Evolutionary conservation across 2,113 vertebrate species (phyloP), one percentile per base, ranked within the genome.

Genomic region (Lophochroa leadbeateri): DNA sequence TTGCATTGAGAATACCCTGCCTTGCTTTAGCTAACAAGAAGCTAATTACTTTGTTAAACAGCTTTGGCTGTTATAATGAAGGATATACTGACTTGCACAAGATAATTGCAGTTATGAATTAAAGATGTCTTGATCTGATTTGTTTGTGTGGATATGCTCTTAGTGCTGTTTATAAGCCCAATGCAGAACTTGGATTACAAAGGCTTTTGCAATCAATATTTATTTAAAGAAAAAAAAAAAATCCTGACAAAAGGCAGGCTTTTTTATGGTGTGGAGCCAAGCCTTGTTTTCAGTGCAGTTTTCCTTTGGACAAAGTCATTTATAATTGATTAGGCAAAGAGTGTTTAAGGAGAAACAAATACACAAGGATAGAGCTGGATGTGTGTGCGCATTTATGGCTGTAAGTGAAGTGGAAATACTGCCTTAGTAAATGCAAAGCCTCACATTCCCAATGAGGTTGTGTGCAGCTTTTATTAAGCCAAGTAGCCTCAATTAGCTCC

Each of bases 1-100:
- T 52, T 63, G 65, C 41, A 65, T 15, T 76, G 29, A 68, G 52
- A 72, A 17, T 72, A 57, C 58, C 64, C 44, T 82, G 4, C 65
- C 91, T 93, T 94, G 67, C 88, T 92, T 67, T 82, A 88, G 77
- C 61, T 82, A 75, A 69, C 50, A 87, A 1, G n/a, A 24, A 85
- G 46, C 82, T 95, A 88, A 96, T 96, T 91, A 82, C 78, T 96
- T 86, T 69, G 84, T 96, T 92, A 72, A 95, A 94, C 65, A 94
- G 83, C 83, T 76, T 94, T 82, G 76, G 25, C 72, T 88, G 29
- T 79, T 89, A 44, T 2, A 20, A 52, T 78, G 77, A 71, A 84
- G 72, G 77, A 37, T 79, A 39, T 53, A 46, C 25, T 65, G 86
- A 86, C n/a, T 93, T 77, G 68, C 71, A 74, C 27, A 50, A 86